phyloP scores from a whole-genome alignment of 2,888 invertebrate species.

The Andricus curvator region DNA sequence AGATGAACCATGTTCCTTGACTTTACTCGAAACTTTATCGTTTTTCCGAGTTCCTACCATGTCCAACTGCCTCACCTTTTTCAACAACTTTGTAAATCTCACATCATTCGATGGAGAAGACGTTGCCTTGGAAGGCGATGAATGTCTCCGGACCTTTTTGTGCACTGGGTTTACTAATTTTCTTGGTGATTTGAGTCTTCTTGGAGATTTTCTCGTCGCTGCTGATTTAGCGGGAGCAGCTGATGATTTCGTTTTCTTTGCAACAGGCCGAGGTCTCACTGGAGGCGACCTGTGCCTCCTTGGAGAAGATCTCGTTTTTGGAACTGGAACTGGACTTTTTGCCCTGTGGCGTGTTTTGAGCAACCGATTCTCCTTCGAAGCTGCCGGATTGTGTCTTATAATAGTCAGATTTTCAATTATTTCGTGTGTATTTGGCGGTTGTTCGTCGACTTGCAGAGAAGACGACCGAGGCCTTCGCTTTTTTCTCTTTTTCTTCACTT shows the following conservation, averaged over 20 bases:
- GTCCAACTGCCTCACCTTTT: conserved; percentile 69
- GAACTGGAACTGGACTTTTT: conserved; percentile 31
- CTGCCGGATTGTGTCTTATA: conserved; percentile 42
- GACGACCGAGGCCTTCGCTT: conserved; percentile 60
- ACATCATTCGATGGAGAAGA: conserved; percentile 47
- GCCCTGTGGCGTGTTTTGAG: conserved; percentile 56
- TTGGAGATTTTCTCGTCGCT: conserved; percentile 49
- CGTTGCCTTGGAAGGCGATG: conserved; percentile 31
- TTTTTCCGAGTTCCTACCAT: conserved; percentile 58
- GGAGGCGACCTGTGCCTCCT: conserved; percentile 58
- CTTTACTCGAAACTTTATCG: conserved; percentile 54
- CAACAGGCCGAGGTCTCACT: conserved; percentile 52
- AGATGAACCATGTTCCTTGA: conserved; percentile 66
- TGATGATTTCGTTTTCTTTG: conserved; percentile 61
- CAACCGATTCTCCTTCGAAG: conserved; percentile 49
- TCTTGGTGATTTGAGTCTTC: conserved; percentile 53
- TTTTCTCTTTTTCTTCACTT: conserved; percentile 65
- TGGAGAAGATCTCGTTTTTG: conserved; percentile 53
- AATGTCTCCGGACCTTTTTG: conserved; percentile 46
- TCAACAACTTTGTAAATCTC: conserved; percentile 67
- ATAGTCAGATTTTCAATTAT: conserved; percentile 11
- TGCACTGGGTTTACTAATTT: conserved; percentile 47
- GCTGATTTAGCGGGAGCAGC: conserved; percentile 49
- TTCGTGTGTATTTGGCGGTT: neutral
- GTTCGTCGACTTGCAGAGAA: neutral